phyloP scores from a whole-genome alignment of 2,113 vertebrate species.

The Scophthalmus maximus region DNA sequence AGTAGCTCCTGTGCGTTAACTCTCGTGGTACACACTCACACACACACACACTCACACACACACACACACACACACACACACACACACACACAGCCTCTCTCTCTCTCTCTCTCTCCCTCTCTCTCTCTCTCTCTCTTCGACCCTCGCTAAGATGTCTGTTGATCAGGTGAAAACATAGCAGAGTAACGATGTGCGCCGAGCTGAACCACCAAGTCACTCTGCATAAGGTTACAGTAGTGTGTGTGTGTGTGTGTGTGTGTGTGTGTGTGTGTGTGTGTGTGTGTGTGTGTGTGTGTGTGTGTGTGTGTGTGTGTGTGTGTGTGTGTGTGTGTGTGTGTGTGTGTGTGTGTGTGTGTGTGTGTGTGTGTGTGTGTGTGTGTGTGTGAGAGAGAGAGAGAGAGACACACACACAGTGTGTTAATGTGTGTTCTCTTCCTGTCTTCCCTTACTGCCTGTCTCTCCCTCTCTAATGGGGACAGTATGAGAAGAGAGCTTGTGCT shows the following conservation, averaged over 20 bases:
- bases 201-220: conserved; percentile 15
- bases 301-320: too few species aligned
- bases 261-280: conserved; percentile 7
- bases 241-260: conserved; percentile 26
- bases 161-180: conserved; percentile 9
- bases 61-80: background rate
- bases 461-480: conserved; percentile 83
- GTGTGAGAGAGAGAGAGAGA: conserved; percentile 8
- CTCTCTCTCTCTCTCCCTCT: too few species aligned
- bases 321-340: background rate
- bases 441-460: conserved; percentile 68
- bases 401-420: conserved; percentile 24
- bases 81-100: too few species aligned
- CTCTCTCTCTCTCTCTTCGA: too few species aligned
- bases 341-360: background rate
- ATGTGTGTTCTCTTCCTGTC: conserved; percentile 64
- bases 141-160: conserved; percentile 10
- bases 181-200: background rate
- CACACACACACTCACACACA: conserved; percentile 34
- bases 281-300: conserved; percentile 32
- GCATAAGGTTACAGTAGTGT: conserved; percentile 38
- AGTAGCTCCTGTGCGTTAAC: conserved; percentile 57
- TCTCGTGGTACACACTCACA: conserved; percentile 24
- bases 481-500: conserved; percentile 88
- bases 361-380: conserved; percentile 1